Percentiles rank a stretch among this genome's conserved stretches.
These are phyloP conservation scores for Phasianus colchicus DNA, from an alignment of 2,113 vertebrate species.

Conservation along the genomic window DNA sequence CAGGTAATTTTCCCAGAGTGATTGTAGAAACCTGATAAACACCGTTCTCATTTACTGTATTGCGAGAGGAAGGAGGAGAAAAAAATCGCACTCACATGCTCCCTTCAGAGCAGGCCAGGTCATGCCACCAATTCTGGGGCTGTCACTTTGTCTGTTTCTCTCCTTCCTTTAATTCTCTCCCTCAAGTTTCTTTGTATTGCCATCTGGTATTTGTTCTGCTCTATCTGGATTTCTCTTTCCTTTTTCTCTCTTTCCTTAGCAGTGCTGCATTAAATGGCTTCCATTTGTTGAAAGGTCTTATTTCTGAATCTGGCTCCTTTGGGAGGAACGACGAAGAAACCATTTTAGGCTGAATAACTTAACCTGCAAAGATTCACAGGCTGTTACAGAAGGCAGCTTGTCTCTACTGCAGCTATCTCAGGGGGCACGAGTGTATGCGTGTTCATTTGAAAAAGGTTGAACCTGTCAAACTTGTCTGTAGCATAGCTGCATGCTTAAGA, in stretches of 20 bases:
- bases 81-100: background rate
- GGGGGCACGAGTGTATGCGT: background rate
- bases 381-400: background rate
- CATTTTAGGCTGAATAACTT: background rate
- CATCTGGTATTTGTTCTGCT: background rate
- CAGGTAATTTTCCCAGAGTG: conserved; percentile 33
- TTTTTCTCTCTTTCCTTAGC: background rate
- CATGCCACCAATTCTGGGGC: background rate
- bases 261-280: background rate
- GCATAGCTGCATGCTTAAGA: background rate
- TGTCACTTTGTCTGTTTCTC: background rate
- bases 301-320: background rate
- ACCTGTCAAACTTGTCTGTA: background rate
- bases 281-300: background rate
- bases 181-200: background rate
- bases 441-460: background rate
- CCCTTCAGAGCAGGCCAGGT: background rate
- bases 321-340: background rate
- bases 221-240: background rate
- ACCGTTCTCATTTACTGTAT: conserved; percentile 16
- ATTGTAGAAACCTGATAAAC: conserved; percentile 48
- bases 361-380: background rate
- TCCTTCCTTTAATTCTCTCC: background rate
- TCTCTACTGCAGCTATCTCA: background rate
- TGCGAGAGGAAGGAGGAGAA: background rate